These are phyloP conservation scores for Gryllus longicercus DNA, from an alignment of 2,888 invertebrate species.

Conservation along the genomic window DNA sequence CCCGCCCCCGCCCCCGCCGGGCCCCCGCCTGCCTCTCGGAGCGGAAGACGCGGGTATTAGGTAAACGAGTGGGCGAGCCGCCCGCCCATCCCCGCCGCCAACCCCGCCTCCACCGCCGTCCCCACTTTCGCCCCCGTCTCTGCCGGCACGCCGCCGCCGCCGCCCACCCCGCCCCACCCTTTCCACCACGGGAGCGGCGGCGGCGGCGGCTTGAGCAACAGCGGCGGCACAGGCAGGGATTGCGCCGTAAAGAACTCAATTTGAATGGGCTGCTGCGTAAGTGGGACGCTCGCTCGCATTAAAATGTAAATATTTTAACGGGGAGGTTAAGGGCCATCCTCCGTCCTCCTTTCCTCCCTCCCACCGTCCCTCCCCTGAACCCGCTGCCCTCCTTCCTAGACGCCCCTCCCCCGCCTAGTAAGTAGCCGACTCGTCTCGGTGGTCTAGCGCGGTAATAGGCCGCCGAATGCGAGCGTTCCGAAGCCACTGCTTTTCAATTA, in stretches of 20 bases:
- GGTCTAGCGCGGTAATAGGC: no score
- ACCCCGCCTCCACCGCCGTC: not conserved
- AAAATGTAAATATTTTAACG: constrained; percentile 8
- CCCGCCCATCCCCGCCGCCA: not conserved
- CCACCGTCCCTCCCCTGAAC: not conserved
- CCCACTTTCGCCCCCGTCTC: not conserved
- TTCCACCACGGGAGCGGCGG: not conserved
- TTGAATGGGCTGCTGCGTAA: constrained; percentile 17
- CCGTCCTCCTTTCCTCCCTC: not conserved
- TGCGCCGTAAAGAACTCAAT: constrained; percentile 8
- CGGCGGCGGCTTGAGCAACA: not conserved
- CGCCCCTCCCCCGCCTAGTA: not conserved
- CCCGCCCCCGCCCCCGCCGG: not conserved
- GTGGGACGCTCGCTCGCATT: not conserved
- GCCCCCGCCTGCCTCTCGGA: not conserved
- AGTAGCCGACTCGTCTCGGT: no score
- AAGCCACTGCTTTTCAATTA: no score
- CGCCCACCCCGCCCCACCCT: not conserved
- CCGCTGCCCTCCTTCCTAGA: not conserved
- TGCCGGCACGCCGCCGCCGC: no score
- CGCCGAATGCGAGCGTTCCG: no score
- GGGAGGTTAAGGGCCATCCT: not conserved
- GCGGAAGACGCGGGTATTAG: not conserved
- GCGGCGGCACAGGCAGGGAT: not conserved
- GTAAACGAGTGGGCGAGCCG: constrained; percentile 10